Evolutionary conservation across 2,888 invertebrate species (phyloP), one percentile per base, ranked within the genome.

Genomic region (Lutraria lutraria): DNA sequence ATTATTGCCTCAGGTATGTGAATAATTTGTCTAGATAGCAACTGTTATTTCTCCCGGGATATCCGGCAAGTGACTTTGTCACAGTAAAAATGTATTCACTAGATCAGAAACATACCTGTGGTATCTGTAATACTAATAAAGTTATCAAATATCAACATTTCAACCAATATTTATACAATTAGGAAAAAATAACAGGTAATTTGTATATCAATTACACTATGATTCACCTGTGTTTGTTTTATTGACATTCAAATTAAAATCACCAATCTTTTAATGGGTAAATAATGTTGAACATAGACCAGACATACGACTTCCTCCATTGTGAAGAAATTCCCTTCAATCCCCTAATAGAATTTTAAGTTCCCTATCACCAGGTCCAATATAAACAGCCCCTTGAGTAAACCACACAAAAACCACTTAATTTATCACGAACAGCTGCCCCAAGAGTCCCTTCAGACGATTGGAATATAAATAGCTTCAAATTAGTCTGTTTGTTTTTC

Each of bases 371-470:
- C 85, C 85, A 86, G n/a, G 16, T 54, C 76, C 76, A 82, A 29
- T 80, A 89, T 89, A 89, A 84, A 86, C 80, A 63, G 16, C 56
- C 83, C 63, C 83, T 80, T 54, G 86, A 83, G 89, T 82, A 76
- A 76, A 79, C 60, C 81, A 79, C 83, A 81, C 76, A 83, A 79
- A 82, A 81, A 72, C 79, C 83, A 86, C 63, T 54, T 87, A 87
- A 87, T 76, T 87, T 83, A 87, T 83, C 29, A 54, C 34, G 15
- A 60, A 83, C 83, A 83, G 83, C 60, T 83, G 83, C 34, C 76
- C 76, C 34, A 16, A 76, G 31, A 31, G 31, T 25, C 76, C 29
- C 15, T 31, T 31, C 76, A 34, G 34, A 31, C 29, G 31, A 76
- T 76, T 3, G 34, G 76, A 76, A 76, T 76, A 76, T 76, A 76